phyloP scores from a whole-genome alignment of 2,113 vertebrate species.

The Gila orcuttii region DNA sequence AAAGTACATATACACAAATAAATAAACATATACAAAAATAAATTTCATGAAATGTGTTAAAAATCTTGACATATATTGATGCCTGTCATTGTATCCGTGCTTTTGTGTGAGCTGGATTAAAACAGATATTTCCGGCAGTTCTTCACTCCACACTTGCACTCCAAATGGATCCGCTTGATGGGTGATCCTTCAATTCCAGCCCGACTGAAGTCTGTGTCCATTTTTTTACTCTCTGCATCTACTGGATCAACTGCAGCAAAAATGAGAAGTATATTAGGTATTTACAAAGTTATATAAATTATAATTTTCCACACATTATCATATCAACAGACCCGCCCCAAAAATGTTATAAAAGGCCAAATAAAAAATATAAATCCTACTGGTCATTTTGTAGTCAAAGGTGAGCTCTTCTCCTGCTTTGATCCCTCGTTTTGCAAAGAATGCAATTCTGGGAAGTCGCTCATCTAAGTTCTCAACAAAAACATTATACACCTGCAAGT shows the following conservation, averaged over 20 bases:
- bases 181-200: conserved; percentile 80
- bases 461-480: conserved; percentile 93
- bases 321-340: neutral
- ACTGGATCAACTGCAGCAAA: conserved; percentile 82
- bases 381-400: conserved; percentile 95
- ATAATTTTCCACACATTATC: neutral
- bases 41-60: neutral
- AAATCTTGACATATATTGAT: neutral
- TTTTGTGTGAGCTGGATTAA: conserved; percentile 62
- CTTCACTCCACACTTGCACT: conserved; percentile 86
- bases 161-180: conserved; percentile 83
- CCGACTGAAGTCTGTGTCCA: conserved; percentile 88
- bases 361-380: conserved; percentile 66
- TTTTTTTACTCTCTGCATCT: conserved; percentile 87
- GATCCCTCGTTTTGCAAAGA: conserved; percentile 86
- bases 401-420: conserved; percentile 90
- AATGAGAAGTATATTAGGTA: neutral
- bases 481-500: conserved; percentile 93
- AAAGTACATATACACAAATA: neutral
- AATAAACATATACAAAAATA: neutral
- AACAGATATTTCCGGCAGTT: conserved; percentile 88
- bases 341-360: neutral
- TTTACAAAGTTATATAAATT: neutral
- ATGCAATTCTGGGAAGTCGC: conserved; percentile 86
- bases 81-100: neutral